Conservation (phyloP, 2,888 invertebrate species). For the Brenthis ino region DNA sequence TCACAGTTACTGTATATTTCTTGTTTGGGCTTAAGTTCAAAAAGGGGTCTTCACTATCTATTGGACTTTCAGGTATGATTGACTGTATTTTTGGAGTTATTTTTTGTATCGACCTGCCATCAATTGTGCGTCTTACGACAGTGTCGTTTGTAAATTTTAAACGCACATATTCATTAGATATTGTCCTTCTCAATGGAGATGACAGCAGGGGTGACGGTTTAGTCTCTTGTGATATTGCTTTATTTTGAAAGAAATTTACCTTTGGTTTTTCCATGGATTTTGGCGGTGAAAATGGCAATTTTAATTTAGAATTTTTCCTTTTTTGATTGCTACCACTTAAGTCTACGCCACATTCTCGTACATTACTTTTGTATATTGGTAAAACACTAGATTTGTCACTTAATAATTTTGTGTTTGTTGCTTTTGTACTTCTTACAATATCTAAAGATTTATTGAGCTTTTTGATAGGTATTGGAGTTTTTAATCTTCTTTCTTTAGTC, state of each 20-base stretch:
- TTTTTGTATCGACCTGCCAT: conserved; percentile 73
- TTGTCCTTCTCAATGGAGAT: conserved; percentile 72
- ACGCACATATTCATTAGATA: conserved; percentile 78
- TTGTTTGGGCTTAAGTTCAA: conserved; percentile 77
- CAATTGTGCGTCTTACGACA: conserved; percentile 69
- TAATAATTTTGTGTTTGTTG: conserved; percentile 50
- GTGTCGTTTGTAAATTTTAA: conserved; percentile 74
- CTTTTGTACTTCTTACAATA: conserved; percentile 56
- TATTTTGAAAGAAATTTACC: conserved; percentile 65
- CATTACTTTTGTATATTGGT: conserved; percentile 66
- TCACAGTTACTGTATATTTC: conserved; percentile 78
- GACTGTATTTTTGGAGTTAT: conserved; percentile 78
- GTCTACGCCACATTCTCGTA: conserved; percentile 57
- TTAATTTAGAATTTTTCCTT: conserved; percentile 69
- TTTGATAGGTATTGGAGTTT: conserved; percentile 62
- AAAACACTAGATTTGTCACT: conserved; percentile 66
- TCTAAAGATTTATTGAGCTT: conserved; percentile 68
- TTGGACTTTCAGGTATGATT: conserved; percentile 78
- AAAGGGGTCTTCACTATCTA: conserved; percentile 76
- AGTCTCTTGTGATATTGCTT: conserved; percentile 53
- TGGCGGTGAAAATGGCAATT: conserved; percentile 69
- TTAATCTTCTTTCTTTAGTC: conserved; percentile 61
- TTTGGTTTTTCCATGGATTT: conserved; percentile 75
- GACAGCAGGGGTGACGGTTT: conserved; percentile 68
- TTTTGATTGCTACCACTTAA: conserved; percentile 55